Evolutionary conservation across 2,113 vertebrate species (phyloP).

Genomic region (Proteles cristata): DNA sequence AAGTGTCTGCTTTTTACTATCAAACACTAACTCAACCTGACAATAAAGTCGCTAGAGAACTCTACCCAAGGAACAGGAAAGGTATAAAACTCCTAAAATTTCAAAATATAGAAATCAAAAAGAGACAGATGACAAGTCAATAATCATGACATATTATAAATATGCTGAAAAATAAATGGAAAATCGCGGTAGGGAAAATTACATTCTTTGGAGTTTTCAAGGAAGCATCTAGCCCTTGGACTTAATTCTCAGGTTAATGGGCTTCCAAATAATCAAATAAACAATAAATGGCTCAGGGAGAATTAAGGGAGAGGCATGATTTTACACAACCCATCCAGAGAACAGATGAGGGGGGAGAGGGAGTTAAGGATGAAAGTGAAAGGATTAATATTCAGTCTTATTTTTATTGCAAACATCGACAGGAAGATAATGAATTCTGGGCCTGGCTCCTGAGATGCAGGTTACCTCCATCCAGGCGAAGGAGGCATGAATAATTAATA

Average conservation of each 20-base stretch:
- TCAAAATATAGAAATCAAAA: constrained; percentile 34
- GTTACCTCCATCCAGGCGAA: constrained; percentile 74
- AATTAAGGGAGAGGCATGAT: constrained; percentile 58
- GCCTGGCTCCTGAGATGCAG: constrained; percentile 77
- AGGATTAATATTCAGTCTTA: constrained; percentile 81
- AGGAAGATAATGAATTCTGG: constrained; percentile 83
- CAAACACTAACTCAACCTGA: not conserved
- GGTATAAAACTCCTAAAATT: not conserved
- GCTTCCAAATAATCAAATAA: constrained; percentile 71
- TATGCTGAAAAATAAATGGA: not conserved
- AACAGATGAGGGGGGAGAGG: constrained; percentile 54
- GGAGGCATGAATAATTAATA: constrained; percentile 84
- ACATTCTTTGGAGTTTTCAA: constrained; percentile 53
- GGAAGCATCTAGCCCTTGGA: constrained; percentile 57
- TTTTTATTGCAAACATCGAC: constrained; percentile 81
- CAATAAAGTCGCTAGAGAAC: not conserved
- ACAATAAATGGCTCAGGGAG: constrained; percentile 61
- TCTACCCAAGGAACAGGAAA: not conserved
- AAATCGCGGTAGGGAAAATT: constrained; percentile 7
- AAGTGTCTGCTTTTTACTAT: not conserved
- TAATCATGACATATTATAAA: constrained; percentile 53
- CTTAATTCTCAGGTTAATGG: constrained; percentile 73
- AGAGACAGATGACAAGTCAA: not conserved
- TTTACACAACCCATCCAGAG: constrained; percentile 52
- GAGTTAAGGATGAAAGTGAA: constrained; percentile 68